Base-by-base conservation (phyloP, 1,140 invertebrate species). In the Seison nebaliae region DNA sequence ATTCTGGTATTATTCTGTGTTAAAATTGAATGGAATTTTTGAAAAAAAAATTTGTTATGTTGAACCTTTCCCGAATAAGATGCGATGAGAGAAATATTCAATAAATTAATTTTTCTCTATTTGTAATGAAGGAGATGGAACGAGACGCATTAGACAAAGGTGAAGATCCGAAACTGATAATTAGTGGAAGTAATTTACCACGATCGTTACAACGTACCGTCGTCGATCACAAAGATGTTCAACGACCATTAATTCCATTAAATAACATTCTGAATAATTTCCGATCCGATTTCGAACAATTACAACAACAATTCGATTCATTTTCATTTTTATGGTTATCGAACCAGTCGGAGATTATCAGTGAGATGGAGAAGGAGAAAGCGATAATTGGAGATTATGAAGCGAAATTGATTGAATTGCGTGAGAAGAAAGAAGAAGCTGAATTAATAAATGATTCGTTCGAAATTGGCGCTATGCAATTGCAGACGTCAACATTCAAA, bases 311-410 rank as follows among this genome's bases (percentile, higher is more conserved):
- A 17, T 60, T 57, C 44, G 47, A 49, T 12, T 46, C 47, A 18
- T 56, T 54, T 37, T 44, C 48, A 12, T 50, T 57, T 35, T 48
- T 61, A 2, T 61, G 57, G 57, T 48, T 50, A 24, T 45, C 51
- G 53, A 76, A 81, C 49, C 67, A 69, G 46, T 64, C 70, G 15
- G 61, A 70, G 9, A 72, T 68, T 12, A 66, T 78, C 11, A 67
- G 73, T 20, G 75, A 80, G 48, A 65, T 84, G n/a, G 63, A 80
- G 46, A 67, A 67, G 26, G 47, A 69, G 66, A 52, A 70, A 60
- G 47, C 74, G 0, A 57, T 70, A 3, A 59, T 84, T 29, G 63
- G 69, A 17, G 76, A 84, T 46, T 81, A 79, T 49, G 79, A 83
- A 57, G 57, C 67, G 3, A 69, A 71, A 16, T 59, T 88, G 33